Conservation (phyloP, 2,113 vertebrate species). For the Balaenoptera acutorostrata region DNA sequence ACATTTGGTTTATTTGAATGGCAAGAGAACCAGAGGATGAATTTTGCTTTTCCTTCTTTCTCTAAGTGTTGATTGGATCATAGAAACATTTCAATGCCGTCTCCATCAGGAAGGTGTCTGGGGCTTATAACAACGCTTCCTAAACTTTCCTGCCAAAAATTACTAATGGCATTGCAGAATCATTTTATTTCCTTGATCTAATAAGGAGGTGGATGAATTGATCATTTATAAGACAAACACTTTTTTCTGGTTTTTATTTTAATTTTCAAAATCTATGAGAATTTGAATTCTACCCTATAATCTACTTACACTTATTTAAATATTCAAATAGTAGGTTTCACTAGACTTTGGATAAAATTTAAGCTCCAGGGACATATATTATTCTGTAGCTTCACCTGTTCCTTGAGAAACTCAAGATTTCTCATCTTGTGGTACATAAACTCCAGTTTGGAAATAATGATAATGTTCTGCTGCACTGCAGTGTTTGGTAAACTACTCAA, state of each 20-base stretch:
- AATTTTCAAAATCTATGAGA: neutral
- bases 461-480: neutral
- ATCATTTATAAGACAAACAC: neutral
- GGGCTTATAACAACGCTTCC: neutral
- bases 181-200: neutral
- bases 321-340: neutral
- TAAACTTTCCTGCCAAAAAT: neutral
- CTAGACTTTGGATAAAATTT: neutral
- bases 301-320: neutral
- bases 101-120: neutral
- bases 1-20: neutral
- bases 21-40: neutral
- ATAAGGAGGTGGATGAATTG: neutral
- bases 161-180: neutral
- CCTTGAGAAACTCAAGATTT: neutral
- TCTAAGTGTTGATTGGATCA: neutral
- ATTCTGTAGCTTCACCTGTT: neutral
- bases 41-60: neutral
- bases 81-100: neutral
- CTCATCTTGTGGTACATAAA: neutral
- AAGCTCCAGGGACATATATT: neutral
- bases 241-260: neutral
- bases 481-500: neutral
- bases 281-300: neutral
- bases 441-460: neutral